Evolutionary conservation across 2,797 vertebrate species (phyloP), one percentile per base, ranked within the genome.

Genomic region (Gymnothorax javanicus): DNA sequence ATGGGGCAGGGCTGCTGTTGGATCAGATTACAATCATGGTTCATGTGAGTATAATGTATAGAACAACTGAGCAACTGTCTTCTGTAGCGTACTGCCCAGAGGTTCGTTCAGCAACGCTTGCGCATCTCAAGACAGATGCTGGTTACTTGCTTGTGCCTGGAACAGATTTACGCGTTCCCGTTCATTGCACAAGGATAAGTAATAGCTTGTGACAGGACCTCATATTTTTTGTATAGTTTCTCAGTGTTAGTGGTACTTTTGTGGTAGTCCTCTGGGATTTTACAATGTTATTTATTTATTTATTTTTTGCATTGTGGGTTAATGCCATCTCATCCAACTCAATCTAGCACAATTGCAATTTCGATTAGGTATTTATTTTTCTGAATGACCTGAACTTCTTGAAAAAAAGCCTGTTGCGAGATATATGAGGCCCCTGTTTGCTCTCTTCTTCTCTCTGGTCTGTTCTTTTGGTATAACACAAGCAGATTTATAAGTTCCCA

Each of bases 401-500:
- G 75, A 79, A 52, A 23, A 79, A 43, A 23, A 7, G 75, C 6
- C 43, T 20, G 17, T 50, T 79, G 75, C n/a, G n/a, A n/a, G 50
- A 54, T 79, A 79, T 2, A n/a, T 50, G n/a, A n/a, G n/a, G n/a
- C n/a, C n/a, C n/a, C n/a, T n/a, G n/a, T n/a, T 54, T 79, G 12
- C 75, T 23, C 20, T 79, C 75, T 20, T 9, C 52, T 85, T 33
- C 85, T 75, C 43, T 50, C 23, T 84, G 83, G 86, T 85, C 67
- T 58, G 25, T 77, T 52, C n/a, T 82, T 69, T 84, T 60, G 12
- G 58, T 84, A 86, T 73, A 81, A 64, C 69, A 82, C 85, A 62
- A 83, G n/a, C 85, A 77, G 82, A 50, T 84, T 56, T 86, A 54
- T 67, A 85, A 89, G 86, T 15, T 82, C 87, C 83, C 43, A 59